Percentiles rank a stretch among this genome's conserved stretches.
phyloP scores from a whole-genome alignment of 2,113 vertebrate species.

The Brachypteracias leptosomus region DNA sequence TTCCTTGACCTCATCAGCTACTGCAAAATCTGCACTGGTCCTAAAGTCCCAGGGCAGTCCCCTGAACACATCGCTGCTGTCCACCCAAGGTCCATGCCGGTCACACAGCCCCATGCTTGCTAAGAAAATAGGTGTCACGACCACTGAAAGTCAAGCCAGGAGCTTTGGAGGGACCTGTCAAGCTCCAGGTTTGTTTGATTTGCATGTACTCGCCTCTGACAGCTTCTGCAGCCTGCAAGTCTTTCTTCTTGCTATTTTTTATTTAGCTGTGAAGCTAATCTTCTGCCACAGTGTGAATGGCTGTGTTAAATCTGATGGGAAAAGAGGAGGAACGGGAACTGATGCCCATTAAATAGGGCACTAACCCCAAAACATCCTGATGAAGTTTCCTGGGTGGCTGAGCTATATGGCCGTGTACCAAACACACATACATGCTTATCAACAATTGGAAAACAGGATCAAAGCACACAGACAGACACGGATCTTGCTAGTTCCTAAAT shows the following conservation, averaged over 20 bases:
- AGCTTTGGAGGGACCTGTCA: background rate
- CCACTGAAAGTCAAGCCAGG: rapidly evolving
- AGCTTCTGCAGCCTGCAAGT: background rate
- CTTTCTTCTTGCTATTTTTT: background rate
- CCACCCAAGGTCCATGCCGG: rapidly evolving
- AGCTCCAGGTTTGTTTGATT: background rate
- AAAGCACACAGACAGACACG: background rate
- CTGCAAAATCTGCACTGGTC: background rate
- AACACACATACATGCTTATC: rapidly evolving
- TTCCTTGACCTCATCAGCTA: background rate
- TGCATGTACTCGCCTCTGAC: rapidly evolving
- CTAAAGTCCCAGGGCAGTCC: background rate
- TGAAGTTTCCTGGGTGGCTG: background rate
- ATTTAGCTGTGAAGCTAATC: background rate
- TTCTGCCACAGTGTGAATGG: background rate
- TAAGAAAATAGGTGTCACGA: background rate
- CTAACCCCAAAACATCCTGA: background rate
- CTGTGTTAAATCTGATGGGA: background rate
- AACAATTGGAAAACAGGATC: rapidly evolving
- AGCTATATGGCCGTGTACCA: rapidly evolving
- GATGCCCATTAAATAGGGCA: background rate
- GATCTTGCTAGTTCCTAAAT: too few relatives aligned
- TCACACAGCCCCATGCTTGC: rapidly evolving
- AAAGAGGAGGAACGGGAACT: background rate
- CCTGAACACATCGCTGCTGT: background rate